Conservation (phyloP, 1,140 invertebrate genomes). For the Amyelois transitella region DNA sequence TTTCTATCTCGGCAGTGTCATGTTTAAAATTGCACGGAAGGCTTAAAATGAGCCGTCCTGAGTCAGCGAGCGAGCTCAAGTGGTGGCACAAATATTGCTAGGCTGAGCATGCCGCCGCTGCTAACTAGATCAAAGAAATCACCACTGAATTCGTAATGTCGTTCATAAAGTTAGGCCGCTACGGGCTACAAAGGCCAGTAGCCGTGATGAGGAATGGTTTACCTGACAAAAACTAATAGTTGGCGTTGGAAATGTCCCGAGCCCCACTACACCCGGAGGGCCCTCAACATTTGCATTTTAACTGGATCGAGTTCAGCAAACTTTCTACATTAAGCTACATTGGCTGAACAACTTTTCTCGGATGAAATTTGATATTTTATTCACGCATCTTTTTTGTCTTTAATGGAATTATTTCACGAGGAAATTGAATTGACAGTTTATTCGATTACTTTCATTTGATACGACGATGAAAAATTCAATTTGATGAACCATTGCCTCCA, state of each 20-base stretch:
- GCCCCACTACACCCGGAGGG: slow-evolving; percentile 8
- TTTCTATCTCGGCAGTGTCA: slow-evolving; percentile 27
- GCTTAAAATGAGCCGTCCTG: slow-evolving; percentile 36
- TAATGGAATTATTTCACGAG: slow-evolving; percentile 10
- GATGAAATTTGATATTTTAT: slow-evolving; percentile 30
- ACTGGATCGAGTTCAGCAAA: slow-evolving; percentile 38
- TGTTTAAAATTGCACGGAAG: slow-evolving; percentile 37
- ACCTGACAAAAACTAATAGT: neutral
- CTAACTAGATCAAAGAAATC: slow-evolving; percentile 17
- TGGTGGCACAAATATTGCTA: slow-evolving; percentile 30
- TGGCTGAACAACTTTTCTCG: slow-evolving; percentile 28
- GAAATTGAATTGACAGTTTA: neutral
- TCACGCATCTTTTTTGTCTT: slow-evolving; percentile 13
- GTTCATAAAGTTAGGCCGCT: neutral
- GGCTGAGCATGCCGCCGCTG: slow-evolving; percentile 12
- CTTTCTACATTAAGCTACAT: slow-evolving; percentile 46
- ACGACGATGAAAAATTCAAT: neutral
- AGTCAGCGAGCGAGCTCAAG: slow-evolving; percentile 24
- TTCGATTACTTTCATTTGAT: neutral
- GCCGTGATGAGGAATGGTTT: neutral
- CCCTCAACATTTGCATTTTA: slow-evolving; percentile 44
- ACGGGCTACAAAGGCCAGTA: neutral
- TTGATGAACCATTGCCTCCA: neutral
- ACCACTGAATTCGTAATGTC: neutral
- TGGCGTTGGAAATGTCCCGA: neutral